Conservation (phyloP, 92 coral and sea anemone genomes). For the Palythoa caribaeorum region DNA sequence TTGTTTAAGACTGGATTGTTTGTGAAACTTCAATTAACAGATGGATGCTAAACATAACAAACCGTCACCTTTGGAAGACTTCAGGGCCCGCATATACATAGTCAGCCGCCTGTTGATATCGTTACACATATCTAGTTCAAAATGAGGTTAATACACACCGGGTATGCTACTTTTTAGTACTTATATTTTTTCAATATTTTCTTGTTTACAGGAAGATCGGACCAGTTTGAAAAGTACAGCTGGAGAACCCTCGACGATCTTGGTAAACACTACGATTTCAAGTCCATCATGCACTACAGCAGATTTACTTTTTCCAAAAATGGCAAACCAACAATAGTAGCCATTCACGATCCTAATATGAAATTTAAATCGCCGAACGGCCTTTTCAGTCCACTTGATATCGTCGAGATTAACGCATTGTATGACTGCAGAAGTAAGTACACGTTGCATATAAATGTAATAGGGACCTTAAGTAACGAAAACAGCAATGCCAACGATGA, state of each 20-base stretch:
- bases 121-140: no score
- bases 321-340: slow-evolving; percentile 72
- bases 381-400: slow-evolving; percentile 69
- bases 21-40: no score
- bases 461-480: no score
- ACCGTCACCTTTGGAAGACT: no score
- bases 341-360: slow-evolving; percentile 54
- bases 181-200: background rate
- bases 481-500: no score
- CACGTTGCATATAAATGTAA: no score
- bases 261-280: slow-evolving; percentile 73
- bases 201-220: slow-evolving; percentile 55
- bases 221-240: slow-evolving; percentile 73
- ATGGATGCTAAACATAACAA: no score
- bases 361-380: slow-evolving; percentile 53
- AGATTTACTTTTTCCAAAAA: slow-evolving; percentile 74
- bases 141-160: no score
- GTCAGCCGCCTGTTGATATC: no score
- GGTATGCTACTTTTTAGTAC: no score
- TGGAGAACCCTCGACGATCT: slow-evolving; percentile 69
- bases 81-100: no score
- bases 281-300: slow-evolving; percentile 84
- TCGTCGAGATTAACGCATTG: slow-evolving; percentile 83
- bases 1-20: no score
- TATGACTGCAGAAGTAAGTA: slow-evolving; percentile 83